These are phyloP conservation scores for Nematopogon swammerdamellus DNA, from an alignment of 2,888 invertebrate species.

Conservation along the genomic window DNA sequence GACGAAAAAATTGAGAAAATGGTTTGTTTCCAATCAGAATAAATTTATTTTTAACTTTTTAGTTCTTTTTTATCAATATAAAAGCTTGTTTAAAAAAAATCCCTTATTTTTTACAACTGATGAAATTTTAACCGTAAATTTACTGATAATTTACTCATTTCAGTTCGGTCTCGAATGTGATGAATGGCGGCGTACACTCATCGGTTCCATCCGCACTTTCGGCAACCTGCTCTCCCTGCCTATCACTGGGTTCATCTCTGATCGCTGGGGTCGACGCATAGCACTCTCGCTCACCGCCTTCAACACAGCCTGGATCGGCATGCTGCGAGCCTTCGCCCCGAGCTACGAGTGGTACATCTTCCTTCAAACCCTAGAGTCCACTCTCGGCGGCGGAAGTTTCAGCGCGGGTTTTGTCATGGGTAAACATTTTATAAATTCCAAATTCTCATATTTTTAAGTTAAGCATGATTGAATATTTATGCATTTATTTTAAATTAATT, in stretches of 20 bases:
- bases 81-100: too few species aligned
- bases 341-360: background rate
- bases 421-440: too few species aligned
- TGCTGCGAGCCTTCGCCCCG: slow-evolving; percentile 15
- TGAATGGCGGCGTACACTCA: slow-evolving; percentile 60
- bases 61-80: too few species aligned
- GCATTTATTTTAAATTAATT: too few species aligned
- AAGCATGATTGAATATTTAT: too few species aligned
- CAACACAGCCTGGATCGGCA: slow-evolving; percentile 49
- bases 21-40: too few species aligned
- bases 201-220: slow-evolving; percentile 61
- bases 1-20: too few species aligned
- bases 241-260: slow-evolving; percentile 58
- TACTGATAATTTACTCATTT: too few species aligned
- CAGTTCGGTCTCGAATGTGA: slow-evolving; percentile 54
- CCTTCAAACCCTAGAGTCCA: background rate
- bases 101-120: too few species aligned
- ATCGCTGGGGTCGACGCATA: slow-evolving; percentile 56
- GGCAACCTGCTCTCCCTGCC: slow-evolving; percentile 61
- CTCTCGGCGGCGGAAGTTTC: background rate
- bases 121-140: too few species aligned
- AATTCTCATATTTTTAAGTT: too few species aligned
- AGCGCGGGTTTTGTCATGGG: background rate
- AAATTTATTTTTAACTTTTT: too few species aligned
- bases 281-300: slow-evolving; percentile 42